Percentiles rank a stretch among this genome's conserved stretches.
phyloP scores from a whole-genome alignment of 2,113 vertebrate species.

The Pithys albifrons region DNA sequence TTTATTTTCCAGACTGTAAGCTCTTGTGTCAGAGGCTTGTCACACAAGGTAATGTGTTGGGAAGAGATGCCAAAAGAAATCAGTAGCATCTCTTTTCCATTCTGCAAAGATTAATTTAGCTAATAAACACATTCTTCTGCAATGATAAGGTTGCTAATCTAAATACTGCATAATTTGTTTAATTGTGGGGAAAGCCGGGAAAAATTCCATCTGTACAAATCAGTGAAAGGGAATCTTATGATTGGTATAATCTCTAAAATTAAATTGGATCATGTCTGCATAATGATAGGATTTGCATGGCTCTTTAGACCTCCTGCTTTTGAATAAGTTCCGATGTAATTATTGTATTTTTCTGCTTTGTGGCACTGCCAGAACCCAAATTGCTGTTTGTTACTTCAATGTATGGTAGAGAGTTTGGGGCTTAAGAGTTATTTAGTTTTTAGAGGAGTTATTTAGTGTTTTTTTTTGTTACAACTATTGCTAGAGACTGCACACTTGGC shows the following conservation, averaged over 20 bases:
- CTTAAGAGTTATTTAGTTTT: not conserved
- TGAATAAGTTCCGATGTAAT: slow-evolving; percentile 37
- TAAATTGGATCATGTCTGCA: slow-evolving; percentile 48
- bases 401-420: not conserved
- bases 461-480: not conserved
- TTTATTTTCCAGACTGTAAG: slow-evolving; percentile 48
- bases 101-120: slow-evolving; percentile 17
- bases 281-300: slow-evolving; percentile 47
- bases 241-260: slow-evolving; percentile 50
- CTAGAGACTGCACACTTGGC: not conserved
- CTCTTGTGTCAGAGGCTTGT: slow-evolving; percentile 21
- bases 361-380: not conserved
- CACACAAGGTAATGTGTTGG: slow-evolving; percentile 34
- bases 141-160: slow-evolving; percentile 41
- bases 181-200: slow-evolving; percentile 28
- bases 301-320: slow-evolving; percentile 21
- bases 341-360: not conserved
- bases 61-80: slow-evolving; percentile 35
- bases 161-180: slow-evolving; percentile 49
- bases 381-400: not conserved
- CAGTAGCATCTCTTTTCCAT: not conserved
- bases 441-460: not conserved
- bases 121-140: slow-evolving; percentile 18
- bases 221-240: slow-evolving; percentile 16
- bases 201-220: slow-evolving; percentile 31